Base-by-base conservation (phyloP, 2,113 vertebrate genomes). In the Podarcis cretensis region DNA sequence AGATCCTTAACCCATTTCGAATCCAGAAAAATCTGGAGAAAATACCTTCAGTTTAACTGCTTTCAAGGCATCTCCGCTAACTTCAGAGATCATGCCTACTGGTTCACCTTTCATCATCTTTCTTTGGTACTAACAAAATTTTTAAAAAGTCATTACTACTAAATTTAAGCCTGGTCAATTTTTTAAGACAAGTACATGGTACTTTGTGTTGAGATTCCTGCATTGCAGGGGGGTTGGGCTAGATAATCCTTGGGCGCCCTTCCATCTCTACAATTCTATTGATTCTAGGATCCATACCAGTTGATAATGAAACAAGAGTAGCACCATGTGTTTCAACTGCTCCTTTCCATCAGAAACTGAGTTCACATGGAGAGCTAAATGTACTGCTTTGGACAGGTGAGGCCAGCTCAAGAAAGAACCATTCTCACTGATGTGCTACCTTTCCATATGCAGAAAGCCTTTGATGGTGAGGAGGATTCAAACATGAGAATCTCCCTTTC, bases 41-140 rank as follows among this genome's bases (percentile, higher is more conserved):
- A 48, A 85, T 43, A 89, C 8, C 87, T 27, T 86, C 92, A 37
- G 83, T 65, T 20, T 86, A 93, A 89, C 90, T 87, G 91, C 78
- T 73, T 43, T 79, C 75, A 84, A 80, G 71, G 87, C 90, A 71
- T 21, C 9, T 57, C 81, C 83, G 81, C 4, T 40, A 20, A 40
- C 76, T 89, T 12, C 16, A 75, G 77, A 27, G 57, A 87, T 35
- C 27, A 83, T 86, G 85, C 93, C 89, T 80, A 85, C 85, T 40
- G 81, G 74, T 40, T 86, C 66, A 85, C 84, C 82, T 90, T 89
- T 75, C 16, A 76, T 37, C 35, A 21, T 40, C 21, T 76, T 9
- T 76, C 18, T 40, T 23, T 76, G n/a, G 9, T 73, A 73, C 71
- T 5, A 71, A 27, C 14, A 10, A 73, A 73, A 5, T 71, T 71